Conservation (phyloP, 1,140 invertebrate species). For the Rhopalosiphum maidis region DNA sequence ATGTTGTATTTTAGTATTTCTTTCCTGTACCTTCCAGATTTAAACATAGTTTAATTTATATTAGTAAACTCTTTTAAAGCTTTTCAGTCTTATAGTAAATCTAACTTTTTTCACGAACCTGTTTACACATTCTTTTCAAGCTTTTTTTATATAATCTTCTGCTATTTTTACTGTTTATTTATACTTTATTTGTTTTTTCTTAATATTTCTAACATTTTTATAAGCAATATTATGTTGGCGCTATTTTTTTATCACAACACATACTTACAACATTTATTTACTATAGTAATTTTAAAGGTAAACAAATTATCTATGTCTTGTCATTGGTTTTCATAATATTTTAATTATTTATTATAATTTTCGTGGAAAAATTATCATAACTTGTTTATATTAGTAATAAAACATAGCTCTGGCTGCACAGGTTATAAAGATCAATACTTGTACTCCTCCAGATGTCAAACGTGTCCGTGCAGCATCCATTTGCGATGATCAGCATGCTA, state of each 20-base stretch:
- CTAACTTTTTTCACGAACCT: not conserved
- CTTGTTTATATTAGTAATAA: too few relatives aligned
- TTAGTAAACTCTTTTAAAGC: not conserved
- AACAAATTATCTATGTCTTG: too few relatives aligned
- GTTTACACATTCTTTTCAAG: not conserved
- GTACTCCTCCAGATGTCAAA: too few relatives aligned
- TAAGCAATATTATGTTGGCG: not conserved
- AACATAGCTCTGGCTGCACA: too few relatives aligned
- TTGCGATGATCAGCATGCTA: too few relatives aligned
- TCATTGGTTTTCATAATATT: too few relatives aligned
- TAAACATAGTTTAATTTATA: not conserved
- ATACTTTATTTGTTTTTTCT: not conserved
- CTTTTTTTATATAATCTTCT: not conserved
- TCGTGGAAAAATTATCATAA: too few relatives aligned
- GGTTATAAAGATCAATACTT: too few relatives aligned
- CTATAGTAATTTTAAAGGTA: too few relatives aligned
- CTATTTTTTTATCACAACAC: not conserved
- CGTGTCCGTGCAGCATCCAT: too few relatives aligned
- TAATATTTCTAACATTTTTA: not conserved
- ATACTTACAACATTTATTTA: not conserved
- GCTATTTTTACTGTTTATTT: not conserved
- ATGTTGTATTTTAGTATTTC: not conserved
- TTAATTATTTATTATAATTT: too few relatives aligned
- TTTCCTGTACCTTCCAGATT: not conserved
- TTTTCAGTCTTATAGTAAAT: not conserved